A percentile compares a stretch with the other conserved stretches of the same genome.
Conservation (phyloP, 2,888 invertebrate species). For the Eristalinus aeneus region DNA sequence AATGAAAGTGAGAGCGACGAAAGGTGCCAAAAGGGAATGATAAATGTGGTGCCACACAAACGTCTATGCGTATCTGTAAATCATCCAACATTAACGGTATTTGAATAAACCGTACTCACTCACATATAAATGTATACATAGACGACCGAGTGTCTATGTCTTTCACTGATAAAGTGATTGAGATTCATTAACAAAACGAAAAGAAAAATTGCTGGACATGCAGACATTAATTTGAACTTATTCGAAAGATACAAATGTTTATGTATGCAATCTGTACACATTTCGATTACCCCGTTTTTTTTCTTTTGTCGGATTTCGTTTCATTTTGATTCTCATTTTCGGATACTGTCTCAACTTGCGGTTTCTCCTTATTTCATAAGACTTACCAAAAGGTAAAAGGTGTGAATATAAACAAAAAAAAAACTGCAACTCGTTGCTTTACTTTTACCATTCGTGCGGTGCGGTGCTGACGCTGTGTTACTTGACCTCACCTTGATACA, state of each 20-base stretch:
- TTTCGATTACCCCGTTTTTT: not conserved
- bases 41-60: not conserved
- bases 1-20: not conserved
- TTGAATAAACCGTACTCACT: not conserved
- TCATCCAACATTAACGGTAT: not conserved
- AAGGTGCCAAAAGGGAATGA: not conserved
- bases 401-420: not conserved
- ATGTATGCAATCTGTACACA: not conserved
- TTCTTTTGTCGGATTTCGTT: conserved; percentile 20
- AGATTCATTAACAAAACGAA: conserved; percentile 53
- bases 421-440: not conserved
- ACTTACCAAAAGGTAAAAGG: not conserved
- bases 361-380: conserved; percentile 6
- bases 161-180: conserved; percentile 44
- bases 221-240: not conserved
- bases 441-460: not conserved
- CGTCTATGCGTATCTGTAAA: not conserved
- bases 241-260: conserved; percentile 18
- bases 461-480: conserved; percentile 19
- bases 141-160: not conserved
- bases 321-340: conserved; percentile 5
- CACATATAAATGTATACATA: not conserved
- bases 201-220: conserved; percentile 40
- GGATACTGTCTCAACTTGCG: conserved; percentile 2
- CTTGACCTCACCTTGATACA: conserved; percentile 6